phyloP scores from a whole-genome alignment of 2,113 vertebrate genomes.

The Sorex fumeus region DNA sequence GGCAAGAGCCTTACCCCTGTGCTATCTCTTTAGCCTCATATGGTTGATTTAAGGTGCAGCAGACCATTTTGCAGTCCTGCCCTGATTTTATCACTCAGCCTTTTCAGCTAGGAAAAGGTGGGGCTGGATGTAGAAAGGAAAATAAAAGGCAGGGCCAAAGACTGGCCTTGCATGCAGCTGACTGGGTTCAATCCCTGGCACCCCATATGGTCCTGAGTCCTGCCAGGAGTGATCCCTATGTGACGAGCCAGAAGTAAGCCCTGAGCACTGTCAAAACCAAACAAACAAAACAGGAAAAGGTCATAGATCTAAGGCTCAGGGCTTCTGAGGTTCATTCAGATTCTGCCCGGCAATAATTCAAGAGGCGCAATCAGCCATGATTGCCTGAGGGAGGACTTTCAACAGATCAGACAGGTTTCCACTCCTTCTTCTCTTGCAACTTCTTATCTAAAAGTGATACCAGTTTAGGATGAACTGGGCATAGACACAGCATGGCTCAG shows the following conservation, averaged over 20 bases:
- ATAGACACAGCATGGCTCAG: not conserved
- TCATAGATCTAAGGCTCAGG: not conserved
- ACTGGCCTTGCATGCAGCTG: too few relatives aligned
- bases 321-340: constrained; percentile 3
- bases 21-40: too few relatives aligned
- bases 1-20: too few relatives aligned
- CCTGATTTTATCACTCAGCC: not conserved
- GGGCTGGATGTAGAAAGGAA: too few relatives aligned
- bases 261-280: too few relatives aligned
- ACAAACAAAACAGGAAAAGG: not conserved
- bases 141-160: too few relatives aligned
- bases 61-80: not conserved
- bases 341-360: not conserved
- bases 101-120: not conserved
- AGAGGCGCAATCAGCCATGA: not conserved
- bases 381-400: constrained; percentile 14
- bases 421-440: not conserved
- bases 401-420: constrained; percentile 28
- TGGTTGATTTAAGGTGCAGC: not conserved
- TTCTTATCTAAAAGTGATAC: not conserved
- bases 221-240: too few relatives aligned
- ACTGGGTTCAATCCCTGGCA: too few relatives aligned
- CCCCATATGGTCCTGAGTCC: too few relatives aligned
- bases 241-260: too few relatives aligned
- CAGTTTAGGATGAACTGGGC: not conserved